Evolutionary conservation across 1,140 invertebrate genomes (phyloP), one percentile per base, ranked within the genome.

Genomic region (Temnothorax curvispinosus): DNA sequence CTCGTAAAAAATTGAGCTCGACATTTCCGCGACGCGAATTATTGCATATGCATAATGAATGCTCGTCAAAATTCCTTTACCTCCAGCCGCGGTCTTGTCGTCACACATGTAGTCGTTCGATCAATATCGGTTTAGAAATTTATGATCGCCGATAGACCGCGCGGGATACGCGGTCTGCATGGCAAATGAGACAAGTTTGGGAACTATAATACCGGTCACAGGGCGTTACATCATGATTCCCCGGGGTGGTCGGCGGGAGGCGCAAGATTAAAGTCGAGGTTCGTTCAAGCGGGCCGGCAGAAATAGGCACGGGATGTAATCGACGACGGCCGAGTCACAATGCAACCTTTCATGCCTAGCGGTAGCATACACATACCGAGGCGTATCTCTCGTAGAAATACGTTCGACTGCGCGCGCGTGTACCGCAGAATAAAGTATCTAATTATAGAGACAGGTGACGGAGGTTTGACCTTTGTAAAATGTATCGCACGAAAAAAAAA

Each of bases 381-480:
- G 27, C 21, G 44, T 54, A 6, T 52, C 18, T 6, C 52, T 6
- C 27, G 11, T 27, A 18, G 41, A n/a, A 11, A 60, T 7, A 8
- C 18, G 11, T 2, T 15, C 52, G 52, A 0, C 15, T 21, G 38
- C 52, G 9, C 41, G n/a, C 47, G 15, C 50, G 35, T 64, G 77
- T 67, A 21, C 15, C 35, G 11, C 32, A 41, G 65, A 56, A 71
- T 71, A 58, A 56, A 32, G 27, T 71, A 32, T 71, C 21, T 56
- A 81, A 56, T 41, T 81, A 71, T 81, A 56, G 21, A 81, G 38
- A 56, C 13, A 41, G 38, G 35, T 44, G 38, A 54, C 27, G n/a
- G 15, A 44, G 50, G n/a, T 58, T 5, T 84, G 80, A 84, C 80
- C 69, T 84, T 84, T 75, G 18, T 21, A 74, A 50, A 60, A 84